Percentiles rank a stretch among this genome's conserved stretches.
These are phyloP conservation scores for Lasiommata megera DNA, from an alignment of 2,888 invertebrate species.

Conservation along the genomic window DNA sequence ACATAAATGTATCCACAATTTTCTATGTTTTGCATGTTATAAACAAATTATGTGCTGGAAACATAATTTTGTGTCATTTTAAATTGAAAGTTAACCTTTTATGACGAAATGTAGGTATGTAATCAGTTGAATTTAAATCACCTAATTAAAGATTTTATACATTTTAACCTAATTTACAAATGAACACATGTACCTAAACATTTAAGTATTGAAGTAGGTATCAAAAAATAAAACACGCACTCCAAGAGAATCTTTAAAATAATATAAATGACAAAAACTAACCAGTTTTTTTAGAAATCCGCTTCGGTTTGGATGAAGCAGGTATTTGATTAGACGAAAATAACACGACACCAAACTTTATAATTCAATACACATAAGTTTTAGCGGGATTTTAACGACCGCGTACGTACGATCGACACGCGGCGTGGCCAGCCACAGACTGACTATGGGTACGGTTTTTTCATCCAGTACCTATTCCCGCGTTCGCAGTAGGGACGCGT, in stretches of 20 bases:
- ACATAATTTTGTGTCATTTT: too few species aligned
- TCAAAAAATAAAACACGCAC: not conserved
- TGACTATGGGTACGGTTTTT: constrained; percentile 42
- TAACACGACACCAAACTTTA: constrained; percentile 27
- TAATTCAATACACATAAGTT: constrained; percentile 31
- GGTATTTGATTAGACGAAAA: not conserved
- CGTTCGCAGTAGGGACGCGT: constrained; percentile 47
- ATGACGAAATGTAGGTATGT: too few species aligned
- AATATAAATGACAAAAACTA: constrained; percentile 8
- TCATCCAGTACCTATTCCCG: constrained; percentile 44
- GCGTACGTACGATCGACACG: constrained; percentile 47
- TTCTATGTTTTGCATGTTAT: too few species aligned
- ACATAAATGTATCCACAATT: too few species aligned
- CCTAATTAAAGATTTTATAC: not conserved
- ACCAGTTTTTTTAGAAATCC: constrained; percentile 20
- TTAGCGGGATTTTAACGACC: constrained; percentile 41
- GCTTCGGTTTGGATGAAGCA: not conserved
- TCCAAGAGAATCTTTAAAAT: not conserved
- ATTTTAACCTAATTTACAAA: not conserved
- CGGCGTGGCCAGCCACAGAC: constrained; percentile 53
- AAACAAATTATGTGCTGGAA: too few species aligned
- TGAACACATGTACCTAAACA: too few species aligned
- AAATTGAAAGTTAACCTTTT: too few species aligned
- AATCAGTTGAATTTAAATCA: not conserved
- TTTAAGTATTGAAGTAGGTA: not conserved